A percentile compares a stretch with the other conserved stretches of the same genome.
Evolutionary conservation across 2,888 invertebrate genomes (phyloP).

Genomic region (Gortyna flavago): DNA sequence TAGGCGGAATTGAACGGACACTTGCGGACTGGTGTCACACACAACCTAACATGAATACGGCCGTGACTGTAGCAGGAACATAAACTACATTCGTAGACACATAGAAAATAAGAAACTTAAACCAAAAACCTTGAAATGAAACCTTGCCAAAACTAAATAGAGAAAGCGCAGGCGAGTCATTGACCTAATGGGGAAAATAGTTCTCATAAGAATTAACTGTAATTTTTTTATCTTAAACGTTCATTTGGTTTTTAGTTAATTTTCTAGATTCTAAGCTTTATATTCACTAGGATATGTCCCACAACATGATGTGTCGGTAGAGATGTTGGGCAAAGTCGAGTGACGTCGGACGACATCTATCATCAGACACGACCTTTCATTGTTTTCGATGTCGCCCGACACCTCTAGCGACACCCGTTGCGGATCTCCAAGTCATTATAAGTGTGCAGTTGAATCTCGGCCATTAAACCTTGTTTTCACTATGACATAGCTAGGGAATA

Average conservation of each 20-base stretch:
- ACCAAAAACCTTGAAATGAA: no score
- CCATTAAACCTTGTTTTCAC: background rate
- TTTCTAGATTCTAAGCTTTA: background rate
- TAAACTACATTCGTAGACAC: conserved; percentile 16
- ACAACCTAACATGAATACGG: conserved; percentile 31
- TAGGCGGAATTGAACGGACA: conserved; percentile 32
- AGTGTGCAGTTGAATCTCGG: background rate
- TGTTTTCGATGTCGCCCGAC: background rate
- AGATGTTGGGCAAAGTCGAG: background rate
- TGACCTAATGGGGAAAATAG: conserved; percentile 12
- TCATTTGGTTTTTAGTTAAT: background rate
- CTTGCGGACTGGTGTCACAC: conserved; percentile 36
- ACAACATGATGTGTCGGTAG: background rate
- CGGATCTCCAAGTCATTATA: background rate
- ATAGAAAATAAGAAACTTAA: conserved; percentile 13
- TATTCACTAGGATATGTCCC: background rate
- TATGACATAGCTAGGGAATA: background rate
- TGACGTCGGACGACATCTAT: background rate
- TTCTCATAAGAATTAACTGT: background rate
- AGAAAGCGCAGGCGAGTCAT: conserved; percentile 11
- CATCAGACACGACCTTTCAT: no score
- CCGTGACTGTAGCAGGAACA: conserved; percentile 23
- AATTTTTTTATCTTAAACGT: conserved; percentile 1
- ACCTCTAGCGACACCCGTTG: background rate
- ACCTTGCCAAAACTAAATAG: conserved; percentile 30